phyloP scores from a whole-genome alignment of 2,888 invertebrate genomes.

The Loripinus fragilis region DNA sequence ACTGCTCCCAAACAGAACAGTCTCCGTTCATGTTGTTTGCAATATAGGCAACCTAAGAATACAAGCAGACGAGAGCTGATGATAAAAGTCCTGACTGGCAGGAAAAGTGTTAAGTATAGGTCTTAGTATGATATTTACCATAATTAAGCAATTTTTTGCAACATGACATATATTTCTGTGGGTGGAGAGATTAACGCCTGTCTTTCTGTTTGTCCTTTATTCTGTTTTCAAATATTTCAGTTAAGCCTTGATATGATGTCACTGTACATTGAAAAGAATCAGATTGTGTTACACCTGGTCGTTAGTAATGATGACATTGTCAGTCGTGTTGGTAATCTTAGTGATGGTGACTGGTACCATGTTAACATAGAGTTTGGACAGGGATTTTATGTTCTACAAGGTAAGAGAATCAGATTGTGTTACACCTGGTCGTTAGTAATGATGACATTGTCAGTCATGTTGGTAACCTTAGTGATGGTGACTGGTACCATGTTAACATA shows the following conservation, averaged over 20 bases:
- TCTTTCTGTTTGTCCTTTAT: no score
- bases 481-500: conserved; percentile 72
- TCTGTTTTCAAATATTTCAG: no score
- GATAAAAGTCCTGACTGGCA: no score
- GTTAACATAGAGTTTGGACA: conserved; percentile 60
- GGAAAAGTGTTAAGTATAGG: no score
- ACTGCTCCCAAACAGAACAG: no score
- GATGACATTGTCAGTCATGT: conserved; percentile 64
- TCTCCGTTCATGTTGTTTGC: no score
- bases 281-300: conserved; percentile 71
- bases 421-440: conserved; percentile 70
- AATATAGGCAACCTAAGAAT: no score
- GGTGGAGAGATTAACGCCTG: no score
- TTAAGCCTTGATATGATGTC: conserved; percentile 69
- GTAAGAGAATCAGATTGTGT: conserved; percentile 63
- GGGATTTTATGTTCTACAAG: conserved; percentile 64
- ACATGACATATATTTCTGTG: no score
- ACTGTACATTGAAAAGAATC: conserved; percentile 67
- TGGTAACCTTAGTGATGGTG: conserved; percentile 65
- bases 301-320: conserved; percentile 65
- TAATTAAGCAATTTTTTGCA: no score
- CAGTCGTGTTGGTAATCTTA: conserved; percentile 63
- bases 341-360: conserved; percentile 74
- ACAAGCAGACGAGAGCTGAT: no score
- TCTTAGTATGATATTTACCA: no score